Percentiles rank a stretch among this genome's conserved stretches.
Evolutionary conservation across 2,888 invertebrate genomes (phyloP).

Genomic region (Euspilapteryx auroguttella): DNA sequence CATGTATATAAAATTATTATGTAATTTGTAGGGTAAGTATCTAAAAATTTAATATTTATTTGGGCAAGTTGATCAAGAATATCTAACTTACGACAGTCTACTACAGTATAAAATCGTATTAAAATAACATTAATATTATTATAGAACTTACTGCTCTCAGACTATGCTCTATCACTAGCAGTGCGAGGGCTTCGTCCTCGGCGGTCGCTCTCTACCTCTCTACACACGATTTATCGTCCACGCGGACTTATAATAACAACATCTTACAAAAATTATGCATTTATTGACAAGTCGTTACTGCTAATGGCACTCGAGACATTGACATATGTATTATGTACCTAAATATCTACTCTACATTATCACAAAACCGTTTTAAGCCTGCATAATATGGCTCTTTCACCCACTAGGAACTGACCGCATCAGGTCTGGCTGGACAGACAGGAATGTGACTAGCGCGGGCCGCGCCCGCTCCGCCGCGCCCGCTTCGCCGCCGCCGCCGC

Average conservation of each 20-base stretch:
- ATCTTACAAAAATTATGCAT: slow-evolving; percentile 12
- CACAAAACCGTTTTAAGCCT: slow-evolving; percentile 50
- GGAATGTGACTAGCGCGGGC: slow-evolving; percentile 26
- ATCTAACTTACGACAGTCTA: too few species aligned
- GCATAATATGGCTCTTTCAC: slow-evolving; percentile 28
- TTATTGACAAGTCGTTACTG: slow-evolving; percentile 30
- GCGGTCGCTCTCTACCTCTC: too few species aligned
- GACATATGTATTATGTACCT: slow-evolving; percentile 21
- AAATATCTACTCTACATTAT: slow-evolving; percentile 45
- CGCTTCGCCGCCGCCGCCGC: slow-evolving; percentile 10
- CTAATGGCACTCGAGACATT: slow-evolving; percentile 52
- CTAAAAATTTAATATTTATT: too few species aligned
- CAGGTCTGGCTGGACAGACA: slow-evolving; percentile 12
- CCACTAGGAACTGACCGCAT: slow-evolving; percentile 17
- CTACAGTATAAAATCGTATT: slow-evolving; percentile 39
- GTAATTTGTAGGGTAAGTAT: too few species aligned
- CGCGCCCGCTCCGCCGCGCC: slow-evolving; percentile 8
- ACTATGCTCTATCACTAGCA: too few species aligned
- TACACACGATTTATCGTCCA: slow-evolving; percentile 40
- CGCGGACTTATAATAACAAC: slow-evolving; percentile 25
- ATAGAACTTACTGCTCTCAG: slow-evolving; percentile 31
- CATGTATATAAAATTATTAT: slow-evolving; percentile 1
- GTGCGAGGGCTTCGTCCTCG: too few species aligned
- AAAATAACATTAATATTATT: slow-evolving; percentile 53
- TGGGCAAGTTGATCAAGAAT: too few species aligned